A percentile compares a stretch with the other conserved stretches of the same genome.
These are phyloP conservation scores for Cairina moschata DNA, from an alignment of 2,113 vertebrate genomes.

Conservation along the genomic window DNA sequence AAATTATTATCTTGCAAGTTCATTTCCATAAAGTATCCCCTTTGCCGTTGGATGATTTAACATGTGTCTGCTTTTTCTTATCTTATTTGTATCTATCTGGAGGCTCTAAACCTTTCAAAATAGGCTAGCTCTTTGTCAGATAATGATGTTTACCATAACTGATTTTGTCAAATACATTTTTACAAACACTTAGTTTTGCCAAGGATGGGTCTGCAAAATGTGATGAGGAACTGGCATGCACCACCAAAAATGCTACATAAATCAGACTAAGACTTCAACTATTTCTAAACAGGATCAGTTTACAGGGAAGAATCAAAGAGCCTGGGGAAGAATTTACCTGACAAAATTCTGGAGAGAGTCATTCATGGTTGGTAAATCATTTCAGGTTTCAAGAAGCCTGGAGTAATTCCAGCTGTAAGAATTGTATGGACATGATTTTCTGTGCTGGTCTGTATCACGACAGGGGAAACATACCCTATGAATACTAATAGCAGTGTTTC, in stretches of 20 bases:
- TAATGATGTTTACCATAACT: conserved; percentile 67
- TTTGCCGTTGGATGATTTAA: conserved; percentile 79
- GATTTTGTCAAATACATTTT: conserved; percentile 71
- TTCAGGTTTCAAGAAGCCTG: background rate
- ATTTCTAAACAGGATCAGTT: conserved; percentile 52
- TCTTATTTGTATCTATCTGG: conserved; percentile 76
- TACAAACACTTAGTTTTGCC: conserved; percentile 59
- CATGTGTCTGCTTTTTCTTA: conserved; percentile 77
- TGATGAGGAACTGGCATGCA: conserved; percentile 13
- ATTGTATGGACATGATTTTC: background rate
- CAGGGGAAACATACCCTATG: background rate
- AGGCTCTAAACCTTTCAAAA: conserved; percentile 67
- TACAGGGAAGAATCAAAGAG: conserved; percentile 38
- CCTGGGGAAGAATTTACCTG: conserved; percentile 16
- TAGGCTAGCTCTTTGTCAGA: conserved; percentile 55
- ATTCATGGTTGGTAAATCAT: conserved; percentile 31
- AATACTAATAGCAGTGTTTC: background rate
- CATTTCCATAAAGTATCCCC: conserved; percentile 83
- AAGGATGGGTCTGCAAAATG: conserved; percentile 34
- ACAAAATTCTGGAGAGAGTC: conserved; percentile 9
- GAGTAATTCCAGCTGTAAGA: conserved; percentile 19
- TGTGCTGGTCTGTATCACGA: background rate
- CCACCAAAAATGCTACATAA: conserved; percentile 36
- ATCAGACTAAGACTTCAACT: conserved; percentile 56
- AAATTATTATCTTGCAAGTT: conserved; percentile 86